These are phyloP conservation scores for Thymelicus lineola DNA, from an alignment of 2,888 invertebrate genomes.

Conservation along the genomic window DNA sequence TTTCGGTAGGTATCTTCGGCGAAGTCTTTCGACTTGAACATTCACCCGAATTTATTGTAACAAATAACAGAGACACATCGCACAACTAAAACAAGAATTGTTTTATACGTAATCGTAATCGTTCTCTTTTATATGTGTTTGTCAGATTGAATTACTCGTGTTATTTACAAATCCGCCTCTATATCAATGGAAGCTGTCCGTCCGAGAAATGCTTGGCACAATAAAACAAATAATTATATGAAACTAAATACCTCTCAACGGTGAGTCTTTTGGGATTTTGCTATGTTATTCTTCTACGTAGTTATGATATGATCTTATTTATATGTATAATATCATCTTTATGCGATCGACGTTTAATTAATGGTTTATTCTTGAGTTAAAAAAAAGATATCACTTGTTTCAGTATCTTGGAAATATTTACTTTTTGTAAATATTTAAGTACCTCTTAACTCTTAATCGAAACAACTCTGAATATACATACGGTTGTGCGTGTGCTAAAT, in stretches of 20 bases:
- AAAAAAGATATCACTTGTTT: neutral
- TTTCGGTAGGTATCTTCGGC: no score
- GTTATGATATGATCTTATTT: neutral
- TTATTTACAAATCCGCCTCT: conserved; percentile 28
- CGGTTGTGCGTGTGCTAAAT: no score
- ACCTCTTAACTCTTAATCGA: no score
- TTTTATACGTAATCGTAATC: neutral
- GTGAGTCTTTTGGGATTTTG: conserved; percentile 13
- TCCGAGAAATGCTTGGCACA: conserved; percentile 20
- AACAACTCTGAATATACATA: no score
- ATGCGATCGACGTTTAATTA: neutral
- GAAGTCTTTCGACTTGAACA: no score
- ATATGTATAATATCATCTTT: neutral
- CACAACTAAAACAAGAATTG: neutral
- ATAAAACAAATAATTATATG: conserved; percentile 37
- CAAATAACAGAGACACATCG: no score
- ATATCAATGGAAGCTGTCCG: conserved; percentile 10
- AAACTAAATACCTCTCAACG: conserved; percentile 34
- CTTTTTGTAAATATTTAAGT: no score
- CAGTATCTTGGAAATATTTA: neutral
- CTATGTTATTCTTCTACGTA: neutral
- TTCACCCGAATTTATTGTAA: no score
- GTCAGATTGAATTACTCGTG: conserved; percentile 17
- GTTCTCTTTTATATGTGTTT: conserved; percentile 21
- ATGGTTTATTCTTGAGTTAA: no score